These are phyloP conservation scores for Andrena trimmerana DNA, from an alignment of 2,888 invertebrate genomes.

Conservation along the genomic window DNA sequence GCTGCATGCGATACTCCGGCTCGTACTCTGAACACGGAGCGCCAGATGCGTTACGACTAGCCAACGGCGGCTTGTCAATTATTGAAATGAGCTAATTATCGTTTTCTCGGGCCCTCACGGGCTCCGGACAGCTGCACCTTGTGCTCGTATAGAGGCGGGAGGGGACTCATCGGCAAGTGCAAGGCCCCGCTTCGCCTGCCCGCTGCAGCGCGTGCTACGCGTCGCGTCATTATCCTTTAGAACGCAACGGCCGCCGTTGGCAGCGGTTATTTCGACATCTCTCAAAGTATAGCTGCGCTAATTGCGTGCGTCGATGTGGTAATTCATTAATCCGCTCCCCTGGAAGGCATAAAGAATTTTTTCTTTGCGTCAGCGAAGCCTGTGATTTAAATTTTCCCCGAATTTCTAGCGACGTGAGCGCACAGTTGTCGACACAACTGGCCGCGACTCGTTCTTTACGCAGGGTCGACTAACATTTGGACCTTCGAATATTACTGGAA, in stretches of 20 bases:
- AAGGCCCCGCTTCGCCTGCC: constrained; percentile 32
- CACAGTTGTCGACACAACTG: background rate
- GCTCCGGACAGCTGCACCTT: constrained; percentile 79
- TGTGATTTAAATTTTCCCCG: background rate
- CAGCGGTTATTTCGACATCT: constrained; percentile 44
- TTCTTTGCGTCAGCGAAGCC: background rate
- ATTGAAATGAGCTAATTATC: constrained; percentile 85
- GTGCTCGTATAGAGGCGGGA: constrained; percentile 47
- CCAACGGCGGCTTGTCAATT: constrained; percentile 81
- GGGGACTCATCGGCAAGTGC: constrained; percentile 30
- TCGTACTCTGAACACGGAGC: constrained; percentile 44
- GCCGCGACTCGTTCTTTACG: background rate
- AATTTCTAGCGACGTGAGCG: background rate
- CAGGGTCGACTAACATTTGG: background rate
- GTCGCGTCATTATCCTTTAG: constrained; percentile 78
- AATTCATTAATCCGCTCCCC: constrained; percentile 31
- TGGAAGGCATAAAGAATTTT: constrained; percentile 4
- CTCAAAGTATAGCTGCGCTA: constrained; percentile 2
- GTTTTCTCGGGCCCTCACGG: constrained; percentile 74
- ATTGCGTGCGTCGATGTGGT: constrained; percentile 23
- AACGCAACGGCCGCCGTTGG: constrained; percentile 52
- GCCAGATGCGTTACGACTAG: constrained; percentile 81
- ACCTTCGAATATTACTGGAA: constrained; percentile 10
- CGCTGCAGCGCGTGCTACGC: constrained; percentile 76
- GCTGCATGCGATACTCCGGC: constrained; percentile 24